Evolutionary conservation across 2,113 vertebrate genomes (phyloP), one percentile per base, ranked within the genome.

Genomic region (Mustela nigripes): DNA sequence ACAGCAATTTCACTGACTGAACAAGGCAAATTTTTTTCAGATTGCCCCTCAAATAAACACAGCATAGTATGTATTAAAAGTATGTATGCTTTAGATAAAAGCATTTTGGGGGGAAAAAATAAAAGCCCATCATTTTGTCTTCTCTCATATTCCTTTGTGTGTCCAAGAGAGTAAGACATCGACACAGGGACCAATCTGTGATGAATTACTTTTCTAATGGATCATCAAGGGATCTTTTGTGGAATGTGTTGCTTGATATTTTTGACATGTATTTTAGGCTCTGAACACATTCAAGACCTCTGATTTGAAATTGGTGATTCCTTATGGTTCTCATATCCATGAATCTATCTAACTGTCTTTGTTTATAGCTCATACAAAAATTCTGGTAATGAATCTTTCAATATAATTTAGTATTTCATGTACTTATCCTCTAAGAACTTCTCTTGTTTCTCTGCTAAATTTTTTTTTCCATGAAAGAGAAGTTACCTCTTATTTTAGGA

Each of bases 381-480:
- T 87, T 94, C 48, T 82, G 53, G 36, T 88, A 88, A 88, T 91
- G 33, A 91, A 28, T 81, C 18, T 86, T 88, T 91, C 6, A 95
- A 4, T 60, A 28, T 73, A 56, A 81, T 53, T 96, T 86, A 91
- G 22, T 26, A 48, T 92, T 85, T 92, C 45, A 36, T 89, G 89
- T 6, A 67, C 36, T 87, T 42, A n/a, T 67, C 28, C 62, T 48
- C 8, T 69, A 92, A 67, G 28, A 73, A 78, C 28, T 81, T 91
- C 39, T 91, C 71, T 88, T 53, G 31, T 74, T 84, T 92, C 53
- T 90, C 3, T 9, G 22, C 76, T 56, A 48, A 91, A 83, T 56
- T 16, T 53, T 53, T 53, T 53, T 95, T 92, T 92, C 60, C 21
- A 39, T 26, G 4, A 56, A 62, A 33, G 42, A 7, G 12, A 91